These are phyloP conservation scores for Pseudomyrmex dendroicus DNA, from an alignment of 1,140 invertebrate genomes.

Conservation along the genomic window DNA sequence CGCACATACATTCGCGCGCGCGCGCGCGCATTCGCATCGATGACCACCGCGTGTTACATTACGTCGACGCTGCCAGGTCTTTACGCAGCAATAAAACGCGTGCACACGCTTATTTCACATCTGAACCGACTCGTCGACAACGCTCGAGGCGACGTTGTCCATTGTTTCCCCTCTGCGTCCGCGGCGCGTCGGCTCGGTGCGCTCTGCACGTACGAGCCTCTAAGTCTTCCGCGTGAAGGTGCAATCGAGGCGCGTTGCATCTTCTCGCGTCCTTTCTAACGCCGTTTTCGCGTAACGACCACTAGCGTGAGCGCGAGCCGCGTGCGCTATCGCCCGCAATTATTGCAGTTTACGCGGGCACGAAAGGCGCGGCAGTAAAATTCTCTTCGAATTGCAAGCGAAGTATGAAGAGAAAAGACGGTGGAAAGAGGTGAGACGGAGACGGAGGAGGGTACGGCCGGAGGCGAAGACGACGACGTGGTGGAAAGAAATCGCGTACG, in stretches of 20 bases:
- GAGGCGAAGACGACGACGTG: conserved; percentile 36
- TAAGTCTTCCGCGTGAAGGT: conserved; percentile 1
- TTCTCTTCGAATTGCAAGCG: conserved; percentile 50
- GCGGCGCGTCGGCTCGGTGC: too few relatives aligned
- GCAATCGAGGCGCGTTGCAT: conserved; percentile 23
- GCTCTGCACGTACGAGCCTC: background rate
- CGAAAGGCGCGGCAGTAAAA: conserved; percentile 61
- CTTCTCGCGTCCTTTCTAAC: conserved; percentile 69
- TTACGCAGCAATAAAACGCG: conserved; percentile 82
- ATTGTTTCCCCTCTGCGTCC: conserved; percentile 74
- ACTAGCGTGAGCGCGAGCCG: conserved; percentile 34
- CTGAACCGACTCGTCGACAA: conserved; percentile 41
- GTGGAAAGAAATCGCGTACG: conserved; percentile 52
- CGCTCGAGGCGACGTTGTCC: conserved; percentile 60
- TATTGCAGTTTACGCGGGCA: conserved; percentile 79
- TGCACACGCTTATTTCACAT: conserved; percentile 66
- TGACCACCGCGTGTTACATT: conserved; percentile 64
- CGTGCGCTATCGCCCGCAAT: conserved; percentile 78
- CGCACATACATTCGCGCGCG: background rate
- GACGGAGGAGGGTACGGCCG: conserved; percentile 14
- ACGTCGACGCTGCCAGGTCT: conserved; percentile 69
- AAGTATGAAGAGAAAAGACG: conserved; percentile 1
- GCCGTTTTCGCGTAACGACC: conserved; percentile 75
- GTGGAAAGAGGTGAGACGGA: background rate
- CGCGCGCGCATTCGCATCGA: conserved; percentile 40